Base-by-base conservation (phyloP, 2,888 invertebrate species). In the Eupithecia inturbata region DNA sequence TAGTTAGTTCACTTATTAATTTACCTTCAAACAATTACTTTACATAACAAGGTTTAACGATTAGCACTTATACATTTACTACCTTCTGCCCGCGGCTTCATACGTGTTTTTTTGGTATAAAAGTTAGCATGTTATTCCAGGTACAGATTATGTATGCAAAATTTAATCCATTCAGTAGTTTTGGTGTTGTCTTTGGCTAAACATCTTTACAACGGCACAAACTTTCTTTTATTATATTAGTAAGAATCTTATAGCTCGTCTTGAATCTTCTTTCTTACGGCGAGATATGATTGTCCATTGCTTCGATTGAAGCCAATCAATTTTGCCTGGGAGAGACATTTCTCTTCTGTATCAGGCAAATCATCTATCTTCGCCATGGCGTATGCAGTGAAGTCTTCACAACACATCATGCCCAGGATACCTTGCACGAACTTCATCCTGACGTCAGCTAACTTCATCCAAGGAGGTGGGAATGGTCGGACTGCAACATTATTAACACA, bases 321-420 rank as follows among this genome's bases (percentile, higher is more conserved):
- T 9, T 79, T 77, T 0, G 91, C 91, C 0, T 84, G 85, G 14
- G 73, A 62, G 45, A 78, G 73, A 76, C 92, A 91, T 26, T 82
- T 83, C n/a, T 80, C 80, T 77, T 92, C 90, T 0, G 88, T 89
- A 9, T 76, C 74, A 1, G 92, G 92, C 71, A 92, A 68, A 68
- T 89, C 85, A 53, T 85, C 82, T 16, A 87, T 73, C 64, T 88
- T 84, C 10, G 87, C 84, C 53, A 93, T 70, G 0, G 87, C 90
- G 72, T 87, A 92, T 1, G 89, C 89, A 7, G 91, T 89, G 33
- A 87, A 71, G 67, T 92, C 91, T 76, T 92, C 92, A 71, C 93
- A 93, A 77, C 90, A 87, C 88, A 92, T 91, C 89, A 93, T 90
- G 41, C 87, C 92, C 68, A 93, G 77, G 83, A 86, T 22, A 85